Evolutionary conservation across 2,888 invertebrate species (phyloP), one percentile per base, ranked within the genome.

Genomic region (Agrotis exclamationis): DNA sequence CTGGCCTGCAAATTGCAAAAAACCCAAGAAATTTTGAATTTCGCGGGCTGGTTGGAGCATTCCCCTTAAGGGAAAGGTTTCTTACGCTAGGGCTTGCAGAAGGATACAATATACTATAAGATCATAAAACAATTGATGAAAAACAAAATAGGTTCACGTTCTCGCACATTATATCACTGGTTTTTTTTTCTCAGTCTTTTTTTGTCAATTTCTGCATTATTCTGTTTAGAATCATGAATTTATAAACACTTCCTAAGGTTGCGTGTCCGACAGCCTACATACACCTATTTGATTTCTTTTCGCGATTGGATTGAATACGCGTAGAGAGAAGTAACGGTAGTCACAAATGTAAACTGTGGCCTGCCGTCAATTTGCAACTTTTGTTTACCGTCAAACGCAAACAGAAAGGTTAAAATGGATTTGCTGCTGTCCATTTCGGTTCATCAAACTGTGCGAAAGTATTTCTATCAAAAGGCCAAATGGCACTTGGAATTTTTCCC

Each of bases 261-360:
- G 64, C n/a, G 28, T 11, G 18, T n/a, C 51, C 39, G 39, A 9
- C 44, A 56, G 4, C 44, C 48, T 48, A 63, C 54, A 48, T 22
- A 39, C 6, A 18, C n/a, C n/a, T 16, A 65, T 58, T 51, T 53
- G 60, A 60, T 48, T 58, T 54, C 54, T 60, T 47, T 62, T 62
- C 16, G 18, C 66, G 39, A 51, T 63, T 65, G 57, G 16, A 70
- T 76, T 67, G 59, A 59, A 44, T 57, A 70, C 64, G 44, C 51
- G n/a, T 57, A 58, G 57, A 63, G 45, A 71, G n/a, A 28, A 9
- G 24, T 62, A 80, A 78, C 82, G 78, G 78, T 57, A 69, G 56
- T 54, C 64, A 63, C 48, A 74, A 75, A 51, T 73, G 66, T 59
- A 65, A 54, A 53, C 62, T 54, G 63, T 33, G 63, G 50, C 50